phyloP scores from a whole-genome alignment of 2,113 vertebrate genomes.

The Chaenogobius annularis region DNA sequence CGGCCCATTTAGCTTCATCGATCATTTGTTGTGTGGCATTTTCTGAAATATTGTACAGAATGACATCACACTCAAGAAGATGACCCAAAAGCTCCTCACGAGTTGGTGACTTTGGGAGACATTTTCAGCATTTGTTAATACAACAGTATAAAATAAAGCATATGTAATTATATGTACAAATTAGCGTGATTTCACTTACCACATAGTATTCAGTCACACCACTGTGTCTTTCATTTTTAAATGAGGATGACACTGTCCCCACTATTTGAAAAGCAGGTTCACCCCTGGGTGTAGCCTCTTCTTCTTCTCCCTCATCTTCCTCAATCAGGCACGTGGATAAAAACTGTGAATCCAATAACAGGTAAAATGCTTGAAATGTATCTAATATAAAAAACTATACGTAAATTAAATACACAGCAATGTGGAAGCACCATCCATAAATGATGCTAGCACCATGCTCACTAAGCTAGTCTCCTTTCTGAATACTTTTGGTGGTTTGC shows the following conservation, averaged over 20 bases:
- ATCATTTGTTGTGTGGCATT: slow-evolving; percentile 60
- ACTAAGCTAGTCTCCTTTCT: too few relatives aligned
- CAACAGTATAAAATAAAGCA: neutral
- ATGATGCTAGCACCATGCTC: neutral
- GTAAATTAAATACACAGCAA: neutral
- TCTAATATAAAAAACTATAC: neutral
- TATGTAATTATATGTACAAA: neutral
- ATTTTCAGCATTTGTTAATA: neutral
- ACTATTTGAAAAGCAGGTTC: slow-evolving; percentile 78
- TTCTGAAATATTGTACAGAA: slow-evolving; percentile 93
- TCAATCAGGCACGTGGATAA: slow-evolving; percentile 78
- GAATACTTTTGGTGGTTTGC: neutral
- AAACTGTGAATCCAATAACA: slow-evolving; percentile 71
- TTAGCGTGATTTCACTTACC: slow-evolving; percentile 67
- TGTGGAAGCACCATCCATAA: too few relatives aligned
- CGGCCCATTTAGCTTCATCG: slow-evolving; percentile 87
- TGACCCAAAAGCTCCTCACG: slow-evolving; percentile 75
- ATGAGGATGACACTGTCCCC: slow-evolving; percentile 75
- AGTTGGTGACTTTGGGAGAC: slow-evolving; percentile 62
- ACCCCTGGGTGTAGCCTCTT: slow-evolving; percentile 5
- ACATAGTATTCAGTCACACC: slow-evolving; percentile 78
- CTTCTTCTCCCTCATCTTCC: slow-evolving; percentile 64
- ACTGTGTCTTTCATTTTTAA: slow-evolving; percentile 9
- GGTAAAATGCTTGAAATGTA: neutral
- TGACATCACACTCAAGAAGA: slow-evolving; percentile 85